These are phyloP conservation scores for Parasteatoda tepidariorum DNA, from an alignment of 1,140 invertebrate genomes.

Conservation along the genomic window DNA sequence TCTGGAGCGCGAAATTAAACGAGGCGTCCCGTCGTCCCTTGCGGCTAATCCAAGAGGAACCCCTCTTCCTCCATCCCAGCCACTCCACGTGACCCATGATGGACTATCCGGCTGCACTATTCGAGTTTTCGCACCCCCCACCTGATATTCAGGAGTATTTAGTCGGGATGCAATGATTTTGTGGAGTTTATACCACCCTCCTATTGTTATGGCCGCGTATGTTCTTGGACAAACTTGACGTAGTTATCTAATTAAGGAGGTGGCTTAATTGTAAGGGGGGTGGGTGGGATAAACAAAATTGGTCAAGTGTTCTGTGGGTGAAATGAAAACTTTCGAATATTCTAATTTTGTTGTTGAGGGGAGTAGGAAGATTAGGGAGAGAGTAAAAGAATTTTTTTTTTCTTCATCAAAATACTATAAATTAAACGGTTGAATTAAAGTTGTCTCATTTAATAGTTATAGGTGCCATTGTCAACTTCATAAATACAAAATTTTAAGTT, in stretches of 20 bases:
- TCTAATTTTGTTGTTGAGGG: too few relatives aligned
- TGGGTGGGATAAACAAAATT: background rate
- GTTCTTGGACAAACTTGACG: background rate
- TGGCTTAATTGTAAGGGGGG: background rate
- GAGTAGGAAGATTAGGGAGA: background rate
- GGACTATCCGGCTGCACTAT: constrained; percentile 8
- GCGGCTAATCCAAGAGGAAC: constrained; percentile 31
- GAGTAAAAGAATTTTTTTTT: too few relatives aligned
- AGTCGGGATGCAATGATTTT: background rate
- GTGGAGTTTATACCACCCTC: background rate
- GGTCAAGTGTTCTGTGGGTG: too few relatives aligned
- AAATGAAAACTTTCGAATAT: too few relatives aligned
- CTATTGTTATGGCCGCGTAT: background rate
- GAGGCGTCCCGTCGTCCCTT: constrained; percentile 52
- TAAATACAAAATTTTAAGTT: too few relatives aligned
- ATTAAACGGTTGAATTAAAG: too few relatives aligned
- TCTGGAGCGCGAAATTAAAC: constrained; percentile 56
- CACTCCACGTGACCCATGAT: constrained; percentile 34
- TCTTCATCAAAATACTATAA: too few relatives aligned
- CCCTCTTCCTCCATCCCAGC: background rate
- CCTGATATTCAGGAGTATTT: constrained; percentile 14
- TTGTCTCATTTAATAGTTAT: too few relatives aligned
- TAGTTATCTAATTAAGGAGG: background rate
- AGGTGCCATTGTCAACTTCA: too few relatives aligned
- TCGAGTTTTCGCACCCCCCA: constrained; percentile 21